Conservation (phyloP, 1,140 invertebrate species). For the Eupristina koningsbergeri region DNA sequence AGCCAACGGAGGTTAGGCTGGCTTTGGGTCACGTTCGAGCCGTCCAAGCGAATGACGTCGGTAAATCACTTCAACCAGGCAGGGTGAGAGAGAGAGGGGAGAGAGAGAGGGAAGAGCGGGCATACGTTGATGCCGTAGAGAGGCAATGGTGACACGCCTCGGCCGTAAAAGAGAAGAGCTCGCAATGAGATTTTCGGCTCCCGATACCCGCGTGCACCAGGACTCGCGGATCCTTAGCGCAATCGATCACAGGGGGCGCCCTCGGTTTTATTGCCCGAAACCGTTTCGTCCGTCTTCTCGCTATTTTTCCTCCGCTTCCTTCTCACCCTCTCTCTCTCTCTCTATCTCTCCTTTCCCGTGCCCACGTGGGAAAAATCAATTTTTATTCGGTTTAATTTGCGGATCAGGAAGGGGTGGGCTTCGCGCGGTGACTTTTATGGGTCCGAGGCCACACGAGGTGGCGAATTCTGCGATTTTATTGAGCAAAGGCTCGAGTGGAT, state of each 20-base stretch:
- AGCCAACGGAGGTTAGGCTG: slow-evolving; percentile 28
- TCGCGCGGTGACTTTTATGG: background rate
- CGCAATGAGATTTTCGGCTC: slow-evolving; percentile 43
- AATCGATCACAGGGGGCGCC: slow-evolving; percentile 19
- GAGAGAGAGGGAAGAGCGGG: slow-evolving; percentile 28
- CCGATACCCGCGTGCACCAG: background rate
- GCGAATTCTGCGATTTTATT: slow-evolving; percentile 22
- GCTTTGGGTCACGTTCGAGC: slow-evolving; percentile 45
- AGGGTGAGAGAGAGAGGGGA: slow-evolving; percentile 29
- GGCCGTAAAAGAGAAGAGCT: slow-evolving; percentile 59
- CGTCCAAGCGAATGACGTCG: slow-evolving; percentile 56
- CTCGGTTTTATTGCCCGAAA: slow-evolving; percentile 30
- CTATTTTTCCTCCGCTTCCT: background rate
- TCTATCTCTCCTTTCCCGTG: background rate
- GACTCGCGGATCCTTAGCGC: background rate
- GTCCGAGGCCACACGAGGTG: background rate
- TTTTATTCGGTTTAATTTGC: slow-evolving; percentile 41
- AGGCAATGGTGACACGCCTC: slow-evolving; percentile 60
- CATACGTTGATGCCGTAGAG: slow-evolving; percentile 4
- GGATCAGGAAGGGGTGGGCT: background rate
- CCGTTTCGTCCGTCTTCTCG: background rate
- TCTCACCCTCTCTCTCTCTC: background rate
- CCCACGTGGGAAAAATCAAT: slow-evolving; percentile 22
- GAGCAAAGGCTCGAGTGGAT: slow-evolving; percentile 10
- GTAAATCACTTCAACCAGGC: slow-evolving; percentile 59